Percentiles rank a stretch among this genome's conserved stretches.
These are phyloP conservation scores for Aporophyla nigra DNA, from an alignment of 2,888 invertebrate species.

Conservation along the genomic window DNA sequence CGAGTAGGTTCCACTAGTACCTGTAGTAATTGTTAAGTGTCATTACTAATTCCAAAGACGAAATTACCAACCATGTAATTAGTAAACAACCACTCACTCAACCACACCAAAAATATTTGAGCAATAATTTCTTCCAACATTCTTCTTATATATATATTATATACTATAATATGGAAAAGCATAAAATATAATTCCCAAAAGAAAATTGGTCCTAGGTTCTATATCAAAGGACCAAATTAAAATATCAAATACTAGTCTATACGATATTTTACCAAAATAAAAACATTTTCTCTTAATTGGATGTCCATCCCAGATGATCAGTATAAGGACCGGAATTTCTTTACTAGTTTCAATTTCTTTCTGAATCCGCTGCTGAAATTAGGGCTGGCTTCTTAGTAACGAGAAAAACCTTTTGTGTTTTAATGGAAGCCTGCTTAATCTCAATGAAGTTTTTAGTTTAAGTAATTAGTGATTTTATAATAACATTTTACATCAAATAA, in stretches of 20 bases:
- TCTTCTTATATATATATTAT: too few relatives aligned
- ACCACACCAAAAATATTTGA: too few relatives aligned
- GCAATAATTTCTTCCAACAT: background rate
- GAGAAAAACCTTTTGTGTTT: background rate
- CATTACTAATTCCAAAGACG: background rate
- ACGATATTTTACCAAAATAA: conserved; percentile 31
- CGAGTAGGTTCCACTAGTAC: too few relatives aligned
- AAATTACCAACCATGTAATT: background rate
- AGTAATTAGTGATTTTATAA: background rate
- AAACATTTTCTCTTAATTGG: conserved; percentile 41
- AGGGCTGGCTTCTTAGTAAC: conserved; percentile 34
- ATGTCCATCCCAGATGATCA: conserved; percentile 44
- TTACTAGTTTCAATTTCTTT: conserved; percentile 47
- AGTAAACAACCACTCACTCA: background rate
- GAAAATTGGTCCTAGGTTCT: conserved; percentile 7
- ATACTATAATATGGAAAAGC: too few relatives aligned
- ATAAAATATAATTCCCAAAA: background rate
- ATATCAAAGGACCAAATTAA: conserved; percentile 38
- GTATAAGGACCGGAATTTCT: conserved; percentile 34
- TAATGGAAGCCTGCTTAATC: background rate
- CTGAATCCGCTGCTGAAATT: conserved; percentile 13
- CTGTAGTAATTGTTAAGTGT: too few relatives aligned
- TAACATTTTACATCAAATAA: background rate
- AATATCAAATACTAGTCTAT: conserved; percentile 24
- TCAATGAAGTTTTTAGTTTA: background rate